These are phyloP conservation scores for Rhagoletis pomonella DNA, from an alignment of 1,140 invertebrate genomes.

Conservation along the genomic window DNA sequence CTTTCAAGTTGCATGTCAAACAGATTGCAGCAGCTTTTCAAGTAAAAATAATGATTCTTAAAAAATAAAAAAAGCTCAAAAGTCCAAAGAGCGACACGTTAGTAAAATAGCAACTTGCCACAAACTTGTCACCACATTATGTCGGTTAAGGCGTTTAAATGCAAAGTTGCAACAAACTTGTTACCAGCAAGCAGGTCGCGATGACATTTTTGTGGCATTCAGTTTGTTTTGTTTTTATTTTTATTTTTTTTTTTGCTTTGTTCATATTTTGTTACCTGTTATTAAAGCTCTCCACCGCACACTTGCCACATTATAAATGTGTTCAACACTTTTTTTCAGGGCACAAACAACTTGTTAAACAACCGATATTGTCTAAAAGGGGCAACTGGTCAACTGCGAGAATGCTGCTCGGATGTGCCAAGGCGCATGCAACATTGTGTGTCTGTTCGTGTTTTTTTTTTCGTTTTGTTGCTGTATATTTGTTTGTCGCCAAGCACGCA, in stretches of 20 bases:
- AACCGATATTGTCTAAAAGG: constrained; percentile 50
- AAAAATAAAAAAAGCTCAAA: too few relatives aligned
- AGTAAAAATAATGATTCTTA: too few relatives aligned
- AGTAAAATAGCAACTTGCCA: background rate
- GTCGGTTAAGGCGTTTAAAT: constrained; percentile 21
- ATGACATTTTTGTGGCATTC: constrained; percentile 23
- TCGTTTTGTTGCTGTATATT: background rate
- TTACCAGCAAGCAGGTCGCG: background rate
- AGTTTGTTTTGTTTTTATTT: background rate
- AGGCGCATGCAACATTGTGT: constrained; percentile 34
- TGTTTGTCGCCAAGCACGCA: constrained; percentile 36
- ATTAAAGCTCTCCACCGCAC: background rate
- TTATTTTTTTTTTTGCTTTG: background rate
- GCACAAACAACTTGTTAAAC: constrained; percentile 48
- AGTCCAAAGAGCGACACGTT: too few relatives aligned
- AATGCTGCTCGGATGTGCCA: background rate
- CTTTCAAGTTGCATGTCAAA: too few relatives aligned
- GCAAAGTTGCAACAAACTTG: constrained; percentile 28
- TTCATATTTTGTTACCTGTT: background rate
- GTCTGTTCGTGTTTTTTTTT: background rate
- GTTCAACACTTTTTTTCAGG: constrained; percentile 20
- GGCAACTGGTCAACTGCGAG: constrained; percentile 33
- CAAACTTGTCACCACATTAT: constrained; percentile 47
- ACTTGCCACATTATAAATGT: background rate
- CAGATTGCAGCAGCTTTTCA: too few relatives aligned